Evolutionary conservation across 2,888 invertebrate species (phyloP), one percentile per base, ranked within the genome.

Genomic region (Pseudococcus jackbeardsleyi): DNA sequence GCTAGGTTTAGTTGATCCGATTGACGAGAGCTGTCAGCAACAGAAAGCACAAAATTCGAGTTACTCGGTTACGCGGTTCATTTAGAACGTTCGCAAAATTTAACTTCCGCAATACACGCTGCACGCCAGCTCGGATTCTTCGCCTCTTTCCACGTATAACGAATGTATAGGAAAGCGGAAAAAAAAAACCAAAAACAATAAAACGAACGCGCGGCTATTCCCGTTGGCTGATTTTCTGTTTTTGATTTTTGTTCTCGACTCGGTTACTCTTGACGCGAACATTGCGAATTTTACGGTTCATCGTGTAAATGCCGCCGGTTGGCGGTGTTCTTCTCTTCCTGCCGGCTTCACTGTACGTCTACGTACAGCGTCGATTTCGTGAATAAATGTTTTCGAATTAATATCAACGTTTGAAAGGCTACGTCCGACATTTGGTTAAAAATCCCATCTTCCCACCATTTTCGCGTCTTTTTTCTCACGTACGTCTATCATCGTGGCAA

Each of bases 81-180:
- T 86, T 86, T 86, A 86, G 46, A 68, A 39, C 64, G 86, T 86
- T 86, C 86, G 86, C 86, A 33, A 86, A 86, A 86, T 86, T 86
- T 86, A 86, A 86, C 64, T 86, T 64, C 33, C 33, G 85, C 39
- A 64, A 86, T 86, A 68, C n/a, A 42, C 26, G 26, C 42, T 50
- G 48, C n/a, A 54, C n/a, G n/a, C 42, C 42, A 4, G 33, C 39
- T 26, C 42, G 42, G 33, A 42, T 39, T 39, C 77, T 33, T 77
- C 39, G 33, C 4, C 22, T 77, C 39, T 26, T 22, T 17, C 42
- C 17, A 12, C 39, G 33, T 22, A 33, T 33, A 42, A 17, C 77
- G 2, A 19, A 68, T 26, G 12, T 26, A 68, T 68, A 77, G 54
- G 54, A n/a, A 54, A 15, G 54, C 17, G 6, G n/a, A 3, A 54